Conservation (phyloP, 2,888 invertebrate species). For the Magallana nippona region DNA sequence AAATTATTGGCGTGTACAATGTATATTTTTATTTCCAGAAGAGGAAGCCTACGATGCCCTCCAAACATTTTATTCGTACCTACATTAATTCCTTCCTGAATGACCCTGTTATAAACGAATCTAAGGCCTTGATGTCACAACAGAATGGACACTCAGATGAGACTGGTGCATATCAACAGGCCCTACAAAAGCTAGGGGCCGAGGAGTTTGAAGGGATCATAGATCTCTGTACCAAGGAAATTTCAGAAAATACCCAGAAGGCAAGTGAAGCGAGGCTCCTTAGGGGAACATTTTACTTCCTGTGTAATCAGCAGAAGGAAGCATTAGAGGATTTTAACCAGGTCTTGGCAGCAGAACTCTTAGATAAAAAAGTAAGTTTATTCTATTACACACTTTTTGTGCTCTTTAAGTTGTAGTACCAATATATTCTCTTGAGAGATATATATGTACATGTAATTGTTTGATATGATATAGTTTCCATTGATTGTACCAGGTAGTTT, state of each 20-base stretch:
- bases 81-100: conserved; percentile 93
- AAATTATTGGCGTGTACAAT: not conserved
- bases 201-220: conserved; percentile 90
- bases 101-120: conserved; percentile 86
- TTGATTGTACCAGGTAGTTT: no score
- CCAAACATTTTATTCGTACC: conserved; percentile 90
- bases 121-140: conserved; percentile 50
- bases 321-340: conserved; percentile 83
- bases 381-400: no score
- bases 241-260: conserved; percentile 78
- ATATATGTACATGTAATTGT: no score
- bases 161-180: conserved; percentile 86
- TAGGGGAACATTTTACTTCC: conserved; percentile 90
- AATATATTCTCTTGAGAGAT: no score
- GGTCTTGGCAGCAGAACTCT: conserved; percentile 62
- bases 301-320: conserved; percentile 83
- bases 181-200: conserved; percentile 86
- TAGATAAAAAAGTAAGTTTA: conserved; percentile 79
- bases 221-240: conserved; percentile 89
- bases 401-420: no score
- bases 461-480: no score
- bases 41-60: conserved; percentile 87
- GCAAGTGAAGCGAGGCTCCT: conserved; percentile 85
- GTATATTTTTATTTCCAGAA: conserved; percentile 66
- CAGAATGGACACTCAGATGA: conserved; percentile 15